A percentile compares a stretch with the other conserved stretches of the same genome.
phyloP scores from a whole-genome alignment of 2,888 invertebrate genomes.

The Heliconius sara region DNA sequence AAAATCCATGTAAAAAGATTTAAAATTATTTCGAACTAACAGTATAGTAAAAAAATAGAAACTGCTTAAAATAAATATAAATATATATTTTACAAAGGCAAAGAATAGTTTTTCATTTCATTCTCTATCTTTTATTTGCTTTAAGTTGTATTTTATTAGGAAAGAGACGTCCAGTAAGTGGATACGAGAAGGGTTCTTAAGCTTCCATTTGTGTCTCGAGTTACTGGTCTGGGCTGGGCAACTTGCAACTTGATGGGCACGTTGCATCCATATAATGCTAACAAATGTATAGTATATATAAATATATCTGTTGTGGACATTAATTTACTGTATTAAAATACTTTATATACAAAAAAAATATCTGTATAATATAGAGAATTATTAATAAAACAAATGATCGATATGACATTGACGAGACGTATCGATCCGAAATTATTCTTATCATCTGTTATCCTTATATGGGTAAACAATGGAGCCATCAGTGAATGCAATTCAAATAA shows the following conservation, averaged over 20 bases:
- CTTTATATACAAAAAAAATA: background rate
- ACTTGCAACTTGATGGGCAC: too few species aligned
- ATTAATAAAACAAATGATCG: background rate
- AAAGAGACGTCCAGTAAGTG: too few species aligned
- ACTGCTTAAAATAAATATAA: background rate
- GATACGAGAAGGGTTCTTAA: background rate
- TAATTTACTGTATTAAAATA: too few species aligned
- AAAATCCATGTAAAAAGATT: background rate
- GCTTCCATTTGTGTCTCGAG: background rate
- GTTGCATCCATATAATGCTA: too few species aligned
- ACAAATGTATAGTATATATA: too few species aligned
- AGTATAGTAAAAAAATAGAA: background rate
- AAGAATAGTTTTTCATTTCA: too few species aligned
- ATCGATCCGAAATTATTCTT: constrained; percentile 20
- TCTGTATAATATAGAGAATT: background rate
- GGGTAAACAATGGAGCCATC: constrained; percentile 5
- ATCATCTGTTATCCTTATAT: constrained; percentile 23
- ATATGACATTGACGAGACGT: constrained; percentile 18
- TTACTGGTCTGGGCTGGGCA: background rate
- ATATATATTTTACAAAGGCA: too few species aligned
- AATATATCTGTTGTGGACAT: too few species aligned
- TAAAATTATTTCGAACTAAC: background rate
- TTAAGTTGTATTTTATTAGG: too few species aligned
- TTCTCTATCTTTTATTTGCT: too few species aligned
- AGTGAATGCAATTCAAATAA: background rate